Conservation (phyloP, 2,797 vertebrate species). For the Xenentodon cancila region DNA sequence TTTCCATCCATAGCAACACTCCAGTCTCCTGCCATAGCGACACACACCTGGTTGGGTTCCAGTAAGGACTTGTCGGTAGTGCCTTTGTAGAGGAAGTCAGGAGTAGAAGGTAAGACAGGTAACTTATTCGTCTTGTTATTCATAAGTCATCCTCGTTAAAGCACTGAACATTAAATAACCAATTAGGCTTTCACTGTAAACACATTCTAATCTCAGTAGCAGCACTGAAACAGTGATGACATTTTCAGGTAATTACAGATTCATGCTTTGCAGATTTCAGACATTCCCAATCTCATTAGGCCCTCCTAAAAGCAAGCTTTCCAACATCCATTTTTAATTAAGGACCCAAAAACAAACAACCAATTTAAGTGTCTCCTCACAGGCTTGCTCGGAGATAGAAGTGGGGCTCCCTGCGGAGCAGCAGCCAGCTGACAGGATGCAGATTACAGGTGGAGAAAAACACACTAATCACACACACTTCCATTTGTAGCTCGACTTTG, state of each 20-base stretch:
- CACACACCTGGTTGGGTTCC: conserved; percentile 88
- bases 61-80: conserved; percentile 75
- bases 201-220: conserved; percentile 2
- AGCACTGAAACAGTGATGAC: not conserved
- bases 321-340: conserved; percentile 29
- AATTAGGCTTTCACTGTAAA: not conserved
- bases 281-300: not conserved
- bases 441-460: conserved; percentile 57
- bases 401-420: conserved; percentile 44
- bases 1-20: conserved; percentile 97
- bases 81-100: conserved; percentile 61
- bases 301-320: conserved; percentile 16
- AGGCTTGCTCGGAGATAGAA: conserved; percentile 45
- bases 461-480: conserved; percentile 62
- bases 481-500: conserved; percentile 20
- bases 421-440: conserved; percentile 68
- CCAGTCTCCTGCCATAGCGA: conserved; percentile 88
- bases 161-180: conserved; percentile 3
- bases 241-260: conserved; percentile 8
- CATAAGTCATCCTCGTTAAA: conserved; percentile 12
- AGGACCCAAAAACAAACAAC: conserved; percentile 42
- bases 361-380: conserved; percentile 35
- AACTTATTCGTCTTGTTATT: conserved; percentile 28
- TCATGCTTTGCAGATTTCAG: not conserved
- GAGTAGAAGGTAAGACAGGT: conserved; percentile 31